Base-by-base conservation (phyloP, 2,888 invertebrate genomes). In the Malthinus seriepunctatus region DNA sequence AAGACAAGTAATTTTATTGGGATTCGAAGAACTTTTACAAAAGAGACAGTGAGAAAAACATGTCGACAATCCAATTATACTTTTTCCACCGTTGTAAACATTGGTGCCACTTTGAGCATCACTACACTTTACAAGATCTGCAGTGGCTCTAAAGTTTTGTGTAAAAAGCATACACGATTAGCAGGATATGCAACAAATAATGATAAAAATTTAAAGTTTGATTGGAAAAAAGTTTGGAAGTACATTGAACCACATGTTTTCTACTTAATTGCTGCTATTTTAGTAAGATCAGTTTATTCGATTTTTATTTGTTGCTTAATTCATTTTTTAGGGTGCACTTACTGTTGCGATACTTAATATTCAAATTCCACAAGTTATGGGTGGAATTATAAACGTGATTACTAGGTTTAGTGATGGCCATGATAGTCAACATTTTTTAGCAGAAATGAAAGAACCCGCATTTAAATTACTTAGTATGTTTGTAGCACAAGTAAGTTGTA, bases 341-440 rank as follows among this genome's bases (percentile, higher is more conserved):
- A 84, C 88, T 51, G 95, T 95, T 23, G 95, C 96, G 9, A 81
- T 91, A 64, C 82, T 95, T 57, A 97, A 96, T 75, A 91, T 96
- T 55, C 88, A 93, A 80, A 92, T 96, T 69, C 96, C 96, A 1
- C 86, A 90, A 56, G 80, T 91, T 71, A 82, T 96, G 57, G 95
- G 95, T 14, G 86, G 86, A 44, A 81, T 95, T 32, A 89, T 95
- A 11, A 95, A 96, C 80, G 86, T 88, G 1, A 78, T 92, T 39
- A 84, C 89, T 0, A 82, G 83, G 63, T 83, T 84, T 69, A 80
- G 81, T 10, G 81, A 80, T 42, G 78, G 74, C 12, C 80, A 78
- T 62, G 79, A 80, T 32, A 78, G 74, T 64, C 76, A 79, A 0
- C 78, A 82, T 56, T 87, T 88, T 69, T 72, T 87, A 32, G 80